Evolutionary conservation across 2,888 invertebrate genomes (phyloP).

Genomic region (Spodoptera exigua): DNA sequence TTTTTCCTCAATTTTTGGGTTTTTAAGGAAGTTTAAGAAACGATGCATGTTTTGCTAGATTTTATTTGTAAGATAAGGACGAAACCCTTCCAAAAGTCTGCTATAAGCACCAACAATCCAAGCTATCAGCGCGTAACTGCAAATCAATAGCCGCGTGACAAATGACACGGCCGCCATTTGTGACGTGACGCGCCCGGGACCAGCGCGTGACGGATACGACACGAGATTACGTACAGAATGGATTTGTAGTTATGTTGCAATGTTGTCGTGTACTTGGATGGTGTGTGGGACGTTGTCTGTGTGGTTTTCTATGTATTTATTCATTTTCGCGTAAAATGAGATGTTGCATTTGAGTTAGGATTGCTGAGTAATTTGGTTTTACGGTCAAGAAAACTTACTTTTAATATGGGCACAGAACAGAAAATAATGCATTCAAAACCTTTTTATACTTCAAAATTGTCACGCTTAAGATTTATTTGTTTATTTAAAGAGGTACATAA

Average conservation of each 20-base stretch:
- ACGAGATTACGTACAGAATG: slow-evolving; percentile 42
- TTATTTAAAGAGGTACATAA: too few relatives aligned
- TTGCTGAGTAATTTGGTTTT: too few relatives aligned
- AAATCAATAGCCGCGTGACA: slow-evolving; percentile 74
- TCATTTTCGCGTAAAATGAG: too few relatives aligned
- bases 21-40: too few relatives aligned
- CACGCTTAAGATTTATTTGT: too few relatives aligned
- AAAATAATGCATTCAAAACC: too few relatives aligned
- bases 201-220: slow-evolving; percentile 52
- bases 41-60: too few relatives aligned
- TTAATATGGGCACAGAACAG: too few relatives aligned
- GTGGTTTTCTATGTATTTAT: not conserved
- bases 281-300: not conserved
- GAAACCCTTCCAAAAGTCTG: slow-evolving; percentile 2
- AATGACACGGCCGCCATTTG: slow-evolving; percentile 66
- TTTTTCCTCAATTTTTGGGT: too few relatives aligned
- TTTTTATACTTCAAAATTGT: too few relatives aligned
- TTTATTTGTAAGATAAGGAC: not conserved
- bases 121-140: slow-evolving; percentile 49
- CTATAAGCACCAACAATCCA: slow-evolving; percentile 24
- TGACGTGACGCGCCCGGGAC: slow-evolving; percentile 56
- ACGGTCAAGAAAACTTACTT: too few relatives aligned
- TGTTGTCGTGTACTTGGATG: slow-evolving; percentile 4
- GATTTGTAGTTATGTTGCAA: slow-evolving; percentile 24
- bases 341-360: too few relatives aligned